Evolutionary conservation across 2,797 vertebrate genomes (phyloP), one percentile per base, ranked within the genome.

Genomic region (Gouania willdenowi): DNA sequence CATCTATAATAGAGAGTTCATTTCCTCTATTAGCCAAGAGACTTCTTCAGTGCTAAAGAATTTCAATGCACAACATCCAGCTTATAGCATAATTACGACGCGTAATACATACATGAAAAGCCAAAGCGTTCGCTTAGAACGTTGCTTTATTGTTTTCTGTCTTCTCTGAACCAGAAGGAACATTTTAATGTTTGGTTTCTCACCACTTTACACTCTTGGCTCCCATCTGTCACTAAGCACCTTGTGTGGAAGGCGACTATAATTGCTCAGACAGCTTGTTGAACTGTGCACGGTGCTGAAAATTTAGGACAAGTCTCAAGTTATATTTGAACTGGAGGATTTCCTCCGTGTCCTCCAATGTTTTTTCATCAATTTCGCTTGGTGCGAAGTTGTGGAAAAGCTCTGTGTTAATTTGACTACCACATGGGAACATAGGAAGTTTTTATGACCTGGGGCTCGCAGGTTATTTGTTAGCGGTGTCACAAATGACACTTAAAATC

Each of bases 381-480:
- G 41, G 50, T 32, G 26, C n/a, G 26, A 16, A 48, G 22, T 19
- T 47, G 33, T 54, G 16, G 12, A 50, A 48, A 41, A 26, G 13
- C 7, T 47, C 8, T 9, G 22, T 22, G 31, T 30, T 53, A 29
- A 10, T 38, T 54, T 50, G 38, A 46, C 44, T 36, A 39, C 21
- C 22, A 30, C 36, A 42, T 43, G 37, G 34, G 18, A 37, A 39
- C 32, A 39, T 13, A 8, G 6, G 14, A 17, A 2, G 13, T 19
- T 48, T 61, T 57, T 57, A 53, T 49, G 41, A 36, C 26, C 33
- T 41, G 4, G 26, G 36, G 20, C 32, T 28, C n/a, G 37, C 29
- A 35, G 28, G 16, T 62, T 64, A 62, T 70, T 75, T 66, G 54
- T 70, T 52, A 48, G 50, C 8, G 60, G 46, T 50, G 54, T 54